These are phyloP conservation scores for Polypterus senegalus DNA, from an alignment of 2,113 vertebrate species.

Conservation along the genomic window DNA sequence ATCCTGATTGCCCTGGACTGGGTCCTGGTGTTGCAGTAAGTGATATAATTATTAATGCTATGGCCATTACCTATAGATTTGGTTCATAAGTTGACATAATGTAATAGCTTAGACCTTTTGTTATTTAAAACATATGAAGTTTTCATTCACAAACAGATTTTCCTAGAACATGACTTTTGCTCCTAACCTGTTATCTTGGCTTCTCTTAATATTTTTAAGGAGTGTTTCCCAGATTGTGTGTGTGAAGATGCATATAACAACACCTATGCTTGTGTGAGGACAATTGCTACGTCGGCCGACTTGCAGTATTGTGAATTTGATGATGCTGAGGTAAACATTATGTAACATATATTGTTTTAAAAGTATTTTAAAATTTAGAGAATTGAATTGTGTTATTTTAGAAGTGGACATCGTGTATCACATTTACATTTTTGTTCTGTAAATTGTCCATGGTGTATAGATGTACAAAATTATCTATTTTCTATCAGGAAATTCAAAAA, in stretches of 20 bases:
- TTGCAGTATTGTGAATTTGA: constrained; percentile 97
- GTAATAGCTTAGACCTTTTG: neutral
- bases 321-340: constrained; percentile 68
- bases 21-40: constrained; percentile 87
- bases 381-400: no score
- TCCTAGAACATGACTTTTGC: neutral
- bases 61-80: neutral
- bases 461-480: no score
- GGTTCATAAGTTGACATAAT: neutral
- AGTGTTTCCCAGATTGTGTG: constrained; percentile 97
- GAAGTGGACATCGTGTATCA: no score
- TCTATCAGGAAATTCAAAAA: no score
- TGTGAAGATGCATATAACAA: constrained; percentile 95
- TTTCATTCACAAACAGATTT: no score
- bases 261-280: constrained; percentile 89
- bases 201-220: constrained; percentile 36
- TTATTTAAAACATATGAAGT: neutral
- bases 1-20: constrained; percentile 77
- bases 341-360: no score
- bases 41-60: neutral
- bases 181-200: constrained; percentile 11
- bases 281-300: constrained; percentile 54
- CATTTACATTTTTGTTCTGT: no score
- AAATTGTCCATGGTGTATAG: no score
- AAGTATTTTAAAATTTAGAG: no score